Percentiles rank a stretch among this genome's conserved stretches.
phyloP scores from a whole-genome alignment of 2,888 invertebrate genomes.

The Aromia moschata region DNA sequence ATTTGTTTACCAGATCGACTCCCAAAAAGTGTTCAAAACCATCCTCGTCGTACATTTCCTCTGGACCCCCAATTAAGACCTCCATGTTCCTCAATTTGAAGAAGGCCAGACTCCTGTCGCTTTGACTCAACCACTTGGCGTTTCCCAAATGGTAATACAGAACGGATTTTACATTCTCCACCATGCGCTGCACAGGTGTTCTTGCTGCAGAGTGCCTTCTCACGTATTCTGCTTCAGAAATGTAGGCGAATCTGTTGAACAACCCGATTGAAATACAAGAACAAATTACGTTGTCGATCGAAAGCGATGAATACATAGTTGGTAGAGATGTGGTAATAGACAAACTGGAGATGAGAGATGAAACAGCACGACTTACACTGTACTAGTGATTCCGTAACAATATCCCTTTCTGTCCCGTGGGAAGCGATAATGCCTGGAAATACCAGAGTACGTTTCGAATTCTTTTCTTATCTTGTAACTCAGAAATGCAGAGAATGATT shows the following conservation, averaged over 20 bases:
- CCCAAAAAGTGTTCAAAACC: conserved; percentile 53
- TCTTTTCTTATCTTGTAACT: conserved; percentile 37
- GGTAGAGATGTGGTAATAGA: no score
- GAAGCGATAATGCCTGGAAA: conserved; percentile 10
- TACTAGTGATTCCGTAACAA: conserved; percentile 42
- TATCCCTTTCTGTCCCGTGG: conserved; percentile 32
- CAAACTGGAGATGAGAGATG: no score
- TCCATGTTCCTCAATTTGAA: conserved; percentile 39
- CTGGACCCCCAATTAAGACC: conserved; percentile 45
- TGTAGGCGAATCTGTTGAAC: conserved; percentile 33
- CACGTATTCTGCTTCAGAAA: conserved; percentile 40
- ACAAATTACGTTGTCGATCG: no score
- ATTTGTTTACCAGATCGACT: conserved; percentile 39
- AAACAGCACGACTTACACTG: conserved; percentile 37
- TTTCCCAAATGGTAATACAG: conserved; percentile 38
- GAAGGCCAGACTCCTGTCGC: conserved; percentile 38
- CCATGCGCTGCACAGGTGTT: conserved; percentile 40
- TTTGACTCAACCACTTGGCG: conserved; percentile 44
- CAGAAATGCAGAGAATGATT: conserved; percentile 36
- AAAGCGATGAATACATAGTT: no score
- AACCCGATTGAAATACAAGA: no score
- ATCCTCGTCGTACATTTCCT: conserved; percentile 44
- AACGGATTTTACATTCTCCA: conserved; percentile 40
- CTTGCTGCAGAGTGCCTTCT: conserved; percentile 35
- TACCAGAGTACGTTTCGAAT: conserved; percentile 30